Percentiles rank a stretch among this genome's conserved stretches.
phyloP scores from a whole-genome alignment of 2,797 vertebrate species.

The Semotilus atromaculatus region DNA sequence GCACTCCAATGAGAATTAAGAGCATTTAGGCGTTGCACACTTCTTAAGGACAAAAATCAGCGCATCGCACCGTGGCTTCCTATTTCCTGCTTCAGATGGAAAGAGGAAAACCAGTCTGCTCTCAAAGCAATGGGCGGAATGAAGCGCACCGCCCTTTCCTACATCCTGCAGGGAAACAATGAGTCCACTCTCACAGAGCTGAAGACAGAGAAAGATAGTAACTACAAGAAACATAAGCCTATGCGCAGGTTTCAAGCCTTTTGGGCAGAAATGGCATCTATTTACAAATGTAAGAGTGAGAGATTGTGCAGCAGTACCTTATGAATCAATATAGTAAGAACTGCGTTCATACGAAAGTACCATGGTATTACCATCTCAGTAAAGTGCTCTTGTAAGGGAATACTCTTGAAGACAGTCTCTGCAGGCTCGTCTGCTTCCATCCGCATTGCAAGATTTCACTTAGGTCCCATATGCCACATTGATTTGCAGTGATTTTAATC shows the following conservation, averaged over 20 bases:
- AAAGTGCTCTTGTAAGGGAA: neutral
- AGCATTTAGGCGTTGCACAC: neutral
- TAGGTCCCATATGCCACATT: neutral
- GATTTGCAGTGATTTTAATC: slow-evolving; percentile 24
- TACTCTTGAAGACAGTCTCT: neutral
- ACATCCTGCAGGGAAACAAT: slow-evolving; percentile 80
- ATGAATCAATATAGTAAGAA: neutral
- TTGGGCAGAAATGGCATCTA: neutral
- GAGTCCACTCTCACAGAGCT: slow-evolving; percentile 52
- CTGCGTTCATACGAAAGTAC: neutral
- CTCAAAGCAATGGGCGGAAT: slow-evolving; percentile 65
- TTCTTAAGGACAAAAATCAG: neutral
- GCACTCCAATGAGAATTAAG: neutral
- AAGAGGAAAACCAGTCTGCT: slow-evolving; percentile 71
- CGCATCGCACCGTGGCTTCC: neutral
- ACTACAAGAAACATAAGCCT: neutral
- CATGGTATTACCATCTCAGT: neutral
- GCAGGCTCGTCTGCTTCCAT: neutral
- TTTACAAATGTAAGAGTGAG: neutral
- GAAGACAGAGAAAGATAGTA: slow-evolving; percentile 5
- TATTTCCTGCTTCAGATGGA: slow-evolving; percentile 70
- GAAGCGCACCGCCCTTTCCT: slow-evolving; percentile 79
- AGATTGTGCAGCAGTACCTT: neutral
- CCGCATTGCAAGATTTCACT: slow-evolving; percentile 32
- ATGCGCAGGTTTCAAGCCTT: neutral